Percentiles rank a stretch among this genome's conserved stretches.
phyloP scores from a whole-genome alignment of 2,888 invertebrate species.

The Ernsta delagoae region DNA sequence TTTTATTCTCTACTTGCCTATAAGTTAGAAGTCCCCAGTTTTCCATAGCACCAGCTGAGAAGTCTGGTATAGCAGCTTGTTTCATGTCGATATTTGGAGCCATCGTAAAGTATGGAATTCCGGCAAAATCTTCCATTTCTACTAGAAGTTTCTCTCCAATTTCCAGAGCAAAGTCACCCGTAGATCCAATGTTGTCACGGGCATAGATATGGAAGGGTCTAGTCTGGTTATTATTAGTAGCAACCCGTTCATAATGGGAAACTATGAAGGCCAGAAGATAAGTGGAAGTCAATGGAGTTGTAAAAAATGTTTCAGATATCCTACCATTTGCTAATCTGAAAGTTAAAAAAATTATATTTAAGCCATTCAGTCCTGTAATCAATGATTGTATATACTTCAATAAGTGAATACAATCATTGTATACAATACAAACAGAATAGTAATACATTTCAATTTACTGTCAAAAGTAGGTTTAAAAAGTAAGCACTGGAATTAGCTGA shows the following conservation, averaged over 20 bases:
- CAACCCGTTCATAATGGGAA: conserved; percentile 86
- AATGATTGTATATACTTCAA: too few species aligned
- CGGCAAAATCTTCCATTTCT: conserved; percentile 85
- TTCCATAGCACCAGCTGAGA: conserved; percentile 93
- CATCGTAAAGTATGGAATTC: conserved; percentile 78
- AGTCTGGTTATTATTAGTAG: conserved; percentile 46
- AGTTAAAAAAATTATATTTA: conserved; percentile 21
- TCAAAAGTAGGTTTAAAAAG: not conserved
- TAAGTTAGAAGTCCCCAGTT: conserved; percentile 94
- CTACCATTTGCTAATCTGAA: conserved; percentile 54
- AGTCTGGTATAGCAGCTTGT: conserved; percentile 92
- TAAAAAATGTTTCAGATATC: conserved; percentile 73
- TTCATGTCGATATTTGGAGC: conserved; percentile 82
- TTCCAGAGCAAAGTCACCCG: conserved; percentile 74
- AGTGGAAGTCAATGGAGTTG: conserved; percentile 89
- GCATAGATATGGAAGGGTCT: conserved; percentile 75
- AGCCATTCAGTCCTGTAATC: too few species aligned
- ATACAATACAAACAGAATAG: too few species aligned
- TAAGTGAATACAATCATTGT: too few species aligned
- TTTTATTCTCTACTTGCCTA: conserved; percentile 68
- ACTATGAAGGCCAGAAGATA: conserved; percentile 95
- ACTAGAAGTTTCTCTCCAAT: conserved; percentile 74
- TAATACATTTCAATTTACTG: not conserved
- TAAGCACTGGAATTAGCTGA: not conserved
- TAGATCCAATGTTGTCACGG: conserved; percentile 64